phyloP scores from a whole-genome alignment of 2,113 vertebrate genomes.

The Dipodomys merriami region DNA sequence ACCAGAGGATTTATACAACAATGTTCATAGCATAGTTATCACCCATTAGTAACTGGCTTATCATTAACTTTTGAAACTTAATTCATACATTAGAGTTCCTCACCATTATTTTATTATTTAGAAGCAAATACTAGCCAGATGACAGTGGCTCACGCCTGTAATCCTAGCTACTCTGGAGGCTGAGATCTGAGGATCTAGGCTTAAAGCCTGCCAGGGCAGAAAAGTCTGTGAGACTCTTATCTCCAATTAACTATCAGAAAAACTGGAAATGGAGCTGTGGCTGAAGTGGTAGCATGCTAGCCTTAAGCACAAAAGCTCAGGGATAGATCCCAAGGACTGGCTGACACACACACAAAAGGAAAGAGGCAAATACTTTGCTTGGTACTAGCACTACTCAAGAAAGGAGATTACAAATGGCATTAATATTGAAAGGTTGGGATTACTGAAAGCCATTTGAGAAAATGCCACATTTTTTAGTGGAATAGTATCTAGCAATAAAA shows the following conservation, averaged over 20 bases:
- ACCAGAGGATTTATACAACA: background rate
- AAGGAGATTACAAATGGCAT: background rate
- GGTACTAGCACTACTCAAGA: background rate
- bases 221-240: too few species aligned
- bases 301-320: too few species aligned
- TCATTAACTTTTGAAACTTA: background rate
- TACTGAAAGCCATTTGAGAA: background rate
- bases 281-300: too few species aligned
- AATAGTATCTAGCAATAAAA: background rate
- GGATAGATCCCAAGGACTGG: too few species aligned
- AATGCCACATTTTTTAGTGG: background rate
- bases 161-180: too few species aligned
- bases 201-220: too few species aligned
- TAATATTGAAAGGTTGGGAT: background rate
- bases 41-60: too few species aligned
- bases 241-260: too few species aligned
- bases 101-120: slow-evolving; percentile 12
- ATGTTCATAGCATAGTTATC: background rate
- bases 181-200: too few species aligned
- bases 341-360: too few species aligned
- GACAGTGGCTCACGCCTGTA: too few species aligned
- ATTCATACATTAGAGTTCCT: background rate
- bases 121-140: background rate
- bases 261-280: too few species aligned
- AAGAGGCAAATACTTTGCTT: background rate